Evolutionary conservation across 2,113 vertebrate species (phyloP).

Genomic region (Pseudorasbora parva): DNA sequence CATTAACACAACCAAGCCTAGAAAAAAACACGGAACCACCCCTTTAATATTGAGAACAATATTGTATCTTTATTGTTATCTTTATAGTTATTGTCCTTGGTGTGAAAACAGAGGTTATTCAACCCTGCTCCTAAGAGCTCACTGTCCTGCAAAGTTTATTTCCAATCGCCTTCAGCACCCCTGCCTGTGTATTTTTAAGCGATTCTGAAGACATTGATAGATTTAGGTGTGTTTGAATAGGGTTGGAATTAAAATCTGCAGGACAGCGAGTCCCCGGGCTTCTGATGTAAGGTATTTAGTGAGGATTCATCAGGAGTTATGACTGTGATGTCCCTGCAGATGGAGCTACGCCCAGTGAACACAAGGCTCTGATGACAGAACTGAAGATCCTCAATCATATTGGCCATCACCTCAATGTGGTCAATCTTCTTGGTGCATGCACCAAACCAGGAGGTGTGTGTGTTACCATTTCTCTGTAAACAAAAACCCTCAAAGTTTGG

Average conservation of each 20-base stretch:
- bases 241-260: too few species aligned
- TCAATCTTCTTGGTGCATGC: slow-evolving; percentile 93
- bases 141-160: too few species aligned
- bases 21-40: too few species aligned
- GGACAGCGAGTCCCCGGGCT: too few species aligned
- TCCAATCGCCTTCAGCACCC: not conserved
- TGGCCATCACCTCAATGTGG: slow-evolving; percentile 93
- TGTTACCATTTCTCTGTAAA: not conserved
- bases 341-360: slow-evolving; percentile 90
- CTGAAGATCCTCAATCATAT: slow-evolving; percentile 95
- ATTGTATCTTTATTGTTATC: too few species aligned
- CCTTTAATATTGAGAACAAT: too few species aligned
- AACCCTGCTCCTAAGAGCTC: too few species aligned
- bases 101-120: too few species aligned
- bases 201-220: too few species aligned
- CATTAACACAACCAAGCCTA: too few species aligned
- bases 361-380: slow-evolving; percentile 96
- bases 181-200: too few species aligned
- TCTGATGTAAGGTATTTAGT: not conserved
- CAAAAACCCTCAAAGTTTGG: not conserved
- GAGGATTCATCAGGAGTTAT: not conserved
- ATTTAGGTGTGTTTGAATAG: not conserved
- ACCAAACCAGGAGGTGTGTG: slow-evolving; percentile 88
- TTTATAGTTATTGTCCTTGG: too few species aligned
- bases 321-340: slow-evolving; percentile 77